phyloP scores from a whole-genome alignment of 1,140 invertebrate species.

The Acromyrmex echinatior region DNA sequence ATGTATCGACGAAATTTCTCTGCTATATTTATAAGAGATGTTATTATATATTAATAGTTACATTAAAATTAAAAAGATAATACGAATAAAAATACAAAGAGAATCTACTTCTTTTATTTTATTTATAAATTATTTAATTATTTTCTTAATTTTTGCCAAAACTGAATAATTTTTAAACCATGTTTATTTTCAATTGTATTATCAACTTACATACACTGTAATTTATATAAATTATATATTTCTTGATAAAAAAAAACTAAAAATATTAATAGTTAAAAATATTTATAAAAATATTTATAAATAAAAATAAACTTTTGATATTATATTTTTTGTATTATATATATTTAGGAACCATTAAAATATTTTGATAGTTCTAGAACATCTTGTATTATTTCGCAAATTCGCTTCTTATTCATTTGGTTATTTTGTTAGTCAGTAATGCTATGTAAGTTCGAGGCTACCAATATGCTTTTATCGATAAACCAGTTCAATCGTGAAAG shows the following conservation, averaged over 20 bases:
- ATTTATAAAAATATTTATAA: not conserved
- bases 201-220: not conserved
- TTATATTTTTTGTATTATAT: not conserved
- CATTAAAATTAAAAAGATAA: not conserved
- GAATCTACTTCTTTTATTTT: not conserved
- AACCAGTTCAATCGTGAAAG: conserved; percentile 70
- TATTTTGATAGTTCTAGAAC: not conserved
- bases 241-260: not conserved
- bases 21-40: not conserved
- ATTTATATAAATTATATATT: not conserved
- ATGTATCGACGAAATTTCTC: conserved; percentile 22
- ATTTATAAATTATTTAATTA: not conserved
- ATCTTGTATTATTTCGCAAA: not conserved
- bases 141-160: not conserved
- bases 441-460: conserved; percentile 44
- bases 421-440: not conserved
- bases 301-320: not conserved
- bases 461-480: conserved; percentile 69
- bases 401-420: conserved; percentile 47
- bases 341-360: not conserved
- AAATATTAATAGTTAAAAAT: not conserved
- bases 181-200: not conserved
- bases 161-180: not conserved
- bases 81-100: not conserved
- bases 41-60: not conserved